These are phyloP conservation scores for Pristionchus entomophagus DNA, from an alignment of 2,888 invertebrate species.

Conservation along the genomic window DNA sequence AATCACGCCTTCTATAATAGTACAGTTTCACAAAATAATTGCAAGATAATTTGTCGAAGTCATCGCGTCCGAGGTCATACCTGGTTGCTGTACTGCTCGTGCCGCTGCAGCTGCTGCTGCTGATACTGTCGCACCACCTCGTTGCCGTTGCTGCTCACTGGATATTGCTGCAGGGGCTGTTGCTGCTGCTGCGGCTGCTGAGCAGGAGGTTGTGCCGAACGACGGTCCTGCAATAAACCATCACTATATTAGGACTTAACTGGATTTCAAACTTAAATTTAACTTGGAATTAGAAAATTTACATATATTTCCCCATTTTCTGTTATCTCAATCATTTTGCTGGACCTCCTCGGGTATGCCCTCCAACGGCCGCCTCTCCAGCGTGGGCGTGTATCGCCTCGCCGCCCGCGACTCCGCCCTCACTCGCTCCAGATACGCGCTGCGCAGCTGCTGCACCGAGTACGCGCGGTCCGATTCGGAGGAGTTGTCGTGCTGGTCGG, in stretches of 20 bases:
- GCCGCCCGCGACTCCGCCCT: conserved; percentile 39
- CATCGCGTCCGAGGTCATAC: too few species aligned
- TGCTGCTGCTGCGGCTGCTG: conserved; percentile 43
- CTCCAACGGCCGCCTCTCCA: conserved; percentile 27
- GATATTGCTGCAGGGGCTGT: conserved; percentile 47
- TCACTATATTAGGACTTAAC: neutral
- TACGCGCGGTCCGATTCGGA: conserved; percentile 43
- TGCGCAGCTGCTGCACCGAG: conserved; percentile 59
- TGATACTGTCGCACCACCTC: conserved; percentile 49
- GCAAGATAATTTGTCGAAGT: too few species aligned
- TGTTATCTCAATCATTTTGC: neutral
- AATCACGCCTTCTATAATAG: too few species aligned
- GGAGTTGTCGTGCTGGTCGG: neutral
- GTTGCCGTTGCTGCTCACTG: conserved; percentile 46
- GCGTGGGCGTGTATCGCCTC: conserved; percentile 45
- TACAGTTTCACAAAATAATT: too few species aligned
- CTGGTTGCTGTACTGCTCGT: conserved; percentile 46
- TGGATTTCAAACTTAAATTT: neutral
- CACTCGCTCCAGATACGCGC: conserved; percentile 60
- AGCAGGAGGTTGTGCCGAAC: conserved; percentile 56
- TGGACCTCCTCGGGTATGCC: conserved; percentile 46
- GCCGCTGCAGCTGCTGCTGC: conserved; percentile 53
- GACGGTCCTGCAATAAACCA: conserved; percentile 57
- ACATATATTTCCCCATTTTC: neutral
- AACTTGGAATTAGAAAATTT: neutral